Base-by-base conservation (phyloP, 2,113 vertebrate genomes). In the Kobus ellipsiprymnus region DNA sequence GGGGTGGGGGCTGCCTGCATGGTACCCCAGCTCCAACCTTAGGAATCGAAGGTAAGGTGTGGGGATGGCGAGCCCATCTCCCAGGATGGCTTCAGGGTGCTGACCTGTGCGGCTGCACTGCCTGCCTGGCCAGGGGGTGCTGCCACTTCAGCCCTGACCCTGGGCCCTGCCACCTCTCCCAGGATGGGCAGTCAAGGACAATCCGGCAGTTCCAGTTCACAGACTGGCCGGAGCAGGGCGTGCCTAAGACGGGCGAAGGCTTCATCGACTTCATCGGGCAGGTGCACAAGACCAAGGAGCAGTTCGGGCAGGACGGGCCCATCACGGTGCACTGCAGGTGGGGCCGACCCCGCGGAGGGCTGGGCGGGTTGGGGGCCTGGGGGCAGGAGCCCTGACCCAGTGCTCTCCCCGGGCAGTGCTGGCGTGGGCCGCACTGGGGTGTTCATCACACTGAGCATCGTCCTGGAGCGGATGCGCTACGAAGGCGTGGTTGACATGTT, bases 121-220 rank as follows among this genome's bases (percentile, higher is more conserved):
- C 86, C 30, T 2, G 0, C 16, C 55, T 87, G 14, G 16, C 23
- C 50, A 10, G 30, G 74, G 82, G 88, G 25, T 48, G 10, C 14
- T 21, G 27, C 19, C 29, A 23, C 29, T 15, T 2, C n/a, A 8
- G 29, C 55, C 52, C 87, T 62, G 15, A 94, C 7, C 8, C 10
- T 7, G 1, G 14, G 12, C 17, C 92, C 23, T 6, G 2, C 5
- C 16, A 30, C 36, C 97, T 27, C 40, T 64, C 23, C 1, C 97
- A 99, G 99, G 99, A 99, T 3, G 99, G 99, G 87, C 99, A 99
- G 97, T 99, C 99, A 0, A 99, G 99, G 98, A 99, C 99, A 57
- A 99, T 99, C 98, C 99, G 99, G 91, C 99, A 99, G 99, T 99
- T 99, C 98, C 99, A 99, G 99, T 99, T 99, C 98, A 99, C 99